Evolutionary conservation across 2,113 vertebrate species (phyloP), one percentile per base, ranked within the genome.

Genomic region (Takifugu bimaculatus): DNA sequence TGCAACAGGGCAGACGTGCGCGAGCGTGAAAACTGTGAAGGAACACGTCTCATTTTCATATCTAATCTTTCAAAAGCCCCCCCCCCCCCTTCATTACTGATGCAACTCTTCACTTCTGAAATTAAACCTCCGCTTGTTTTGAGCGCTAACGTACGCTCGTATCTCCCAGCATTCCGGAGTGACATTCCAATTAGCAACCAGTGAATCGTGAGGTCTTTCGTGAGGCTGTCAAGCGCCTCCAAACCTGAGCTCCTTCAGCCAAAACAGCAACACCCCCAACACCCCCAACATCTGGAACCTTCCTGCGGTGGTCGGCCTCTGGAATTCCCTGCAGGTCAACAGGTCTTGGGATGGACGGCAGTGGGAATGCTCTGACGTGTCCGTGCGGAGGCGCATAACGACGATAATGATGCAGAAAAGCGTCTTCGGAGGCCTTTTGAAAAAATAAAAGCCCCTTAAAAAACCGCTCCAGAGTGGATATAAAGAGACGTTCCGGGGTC

Each of bases 161-260:
- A 82, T 85, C 72, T 65, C 61, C 14, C 10, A 63, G 63, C 54
- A 13, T 63, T 32, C 69, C 20, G 48, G 84, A 88, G 68, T 86
- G 88, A 90, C 86, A 87, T 83, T 88, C 83, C 84, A 89, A 91
- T 91, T 90, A 91, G 85, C 74, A 80, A 65, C 83, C 84, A 87
- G 78, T 88, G 88, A 90, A 83, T 88, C 82, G 87, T 87, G 84
- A 84, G 84, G 72, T 73, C 77, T 75, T 80, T 85, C 81, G 49
- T 60, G 39, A 63, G 60, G 70, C 72, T 72, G 84, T 73, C 81
- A 81, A 68, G 82, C 70, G 57, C 65, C 13, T 29, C 42, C 73
- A 64, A 50, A 73, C 75, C 65, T 4, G 61, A 74, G 62, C 54
- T 57, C 71, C 68, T 65, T 35, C 59, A 78, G 68, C 71, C 69